Evolutionary conservation across 2,888 invertebrate genomes (phyloP).

Genomic region (Nineta flava): DNA sequence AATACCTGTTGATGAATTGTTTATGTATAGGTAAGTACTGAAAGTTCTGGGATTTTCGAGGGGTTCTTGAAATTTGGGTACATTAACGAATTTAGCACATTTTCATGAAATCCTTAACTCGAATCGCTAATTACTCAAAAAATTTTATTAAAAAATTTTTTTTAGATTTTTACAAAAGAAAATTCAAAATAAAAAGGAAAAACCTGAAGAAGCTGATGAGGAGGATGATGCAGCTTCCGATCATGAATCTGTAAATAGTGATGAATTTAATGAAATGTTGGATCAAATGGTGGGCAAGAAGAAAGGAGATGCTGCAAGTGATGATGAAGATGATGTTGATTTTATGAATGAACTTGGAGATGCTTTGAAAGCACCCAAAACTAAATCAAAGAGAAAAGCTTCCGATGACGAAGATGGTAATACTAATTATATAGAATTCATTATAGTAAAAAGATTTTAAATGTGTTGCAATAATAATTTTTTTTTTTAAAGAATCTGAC

Average conservation of each 20-base stretch:
- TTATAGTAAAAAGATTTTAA: too few species aligned
- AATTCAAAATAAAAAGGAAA: neutral
- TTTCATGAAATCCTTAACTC: neutral
- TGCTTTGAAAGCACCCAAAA: slow-evolving; percentile 17
- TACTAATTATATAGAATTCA: too few species aligned
- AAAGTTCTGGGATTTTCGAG: too few species aligned
- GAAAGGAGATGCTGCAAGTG: slow-evolving; percentile 17
- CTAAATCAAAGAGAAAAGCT: slow-evolving; percentile 8
- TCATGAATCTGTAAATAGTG: slow-evolving; percentile 56
- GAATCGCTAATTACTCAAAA: neutral
- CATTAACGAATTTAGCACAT: neutral
- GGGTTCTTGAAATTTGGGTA: slow-evolving; percentile 7
- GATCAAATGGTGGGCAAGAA: slow-evolving; percentile 33
- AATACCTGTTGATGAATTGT: slow-evolving; percentile 84
- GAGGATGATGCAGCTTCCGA: slow-evolving; percentile 47
- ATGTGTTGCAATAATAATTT: too few species aligned
- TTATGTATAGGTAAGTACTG: slow-evolving; percentile 57
- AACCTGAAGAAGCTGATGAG: slow-evolving; percentile 27
- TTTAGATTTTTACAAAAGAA: slow-evolving; percentile 2
- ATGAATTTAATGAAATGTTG: slow-evolving; percentile 58
- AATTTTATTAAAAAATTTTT: slow-evolving; percentile 11
- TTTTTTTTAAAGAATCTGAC: slow-evolving; percentile 11
- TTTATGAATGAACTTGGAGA: slow-evolving; percentile 48
- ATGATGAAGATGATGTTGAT: slow-evolving; percentile 44
- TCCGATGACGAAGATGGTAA: slow-evolving; percentile 1